Conservation (phyloP, 2,113 vertebrate genomes). For the Motacilla tschutschensis region DNA sequence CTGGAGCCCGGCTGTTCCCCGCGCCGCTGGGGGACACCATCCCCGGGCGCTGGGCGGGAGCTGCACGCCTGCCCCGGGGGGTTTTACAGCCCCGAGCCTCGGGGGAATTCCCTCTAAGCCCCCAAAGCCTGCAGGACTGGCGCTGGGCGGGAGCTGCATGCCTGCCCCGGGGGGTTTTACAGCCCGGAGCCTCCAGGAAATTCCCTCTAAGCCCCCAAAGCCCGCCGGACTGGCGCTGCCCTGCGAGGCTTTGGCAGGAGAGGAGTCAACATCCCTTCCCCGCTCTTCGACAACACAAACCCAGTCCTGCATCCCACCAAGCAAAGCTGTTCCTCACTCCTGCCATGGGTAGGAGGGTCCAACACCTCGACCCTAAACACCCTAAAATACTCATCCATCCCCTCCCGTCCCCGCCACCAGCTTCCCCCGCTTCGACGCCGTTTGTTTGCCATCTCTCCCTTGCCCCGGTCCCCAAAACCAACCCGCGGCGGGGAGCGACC, state of each 20-base stretch:
- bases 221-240: fast-evolving
- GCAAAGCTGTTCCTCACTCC: background rate
- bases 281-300: background rate
- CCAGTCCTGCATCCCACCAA: background rate
- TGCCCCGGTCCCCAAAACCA: background rate
- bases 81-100: background rate
- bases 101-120: background rate
- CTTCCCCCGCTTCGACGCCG: fast-evolving
- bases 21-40: background rate
- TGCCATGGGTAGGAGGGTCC: background rate
- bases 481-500: background rate
- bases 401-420: fast-evolving
- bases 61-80: fast-evolving
- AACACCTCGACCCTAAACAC: fast-evolving
- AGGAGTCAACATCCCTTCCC: no score
- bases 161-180: background rate
- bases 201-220: background rate
- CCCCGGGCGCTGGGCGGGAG: fast-evolving
- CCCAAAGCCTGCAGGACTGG: fast-evolving
- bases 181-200: background rate
- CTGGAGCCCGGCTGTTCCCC: background rate
- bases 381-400: background rate
- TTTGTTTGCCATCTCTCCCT: background rate
- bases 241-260: background rate
- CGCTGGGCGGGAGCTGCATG: fast-evolving